Conservation (phyloP, 2,797 vertebrate species). For the Arrhamphus sclerolepis region DNA sequence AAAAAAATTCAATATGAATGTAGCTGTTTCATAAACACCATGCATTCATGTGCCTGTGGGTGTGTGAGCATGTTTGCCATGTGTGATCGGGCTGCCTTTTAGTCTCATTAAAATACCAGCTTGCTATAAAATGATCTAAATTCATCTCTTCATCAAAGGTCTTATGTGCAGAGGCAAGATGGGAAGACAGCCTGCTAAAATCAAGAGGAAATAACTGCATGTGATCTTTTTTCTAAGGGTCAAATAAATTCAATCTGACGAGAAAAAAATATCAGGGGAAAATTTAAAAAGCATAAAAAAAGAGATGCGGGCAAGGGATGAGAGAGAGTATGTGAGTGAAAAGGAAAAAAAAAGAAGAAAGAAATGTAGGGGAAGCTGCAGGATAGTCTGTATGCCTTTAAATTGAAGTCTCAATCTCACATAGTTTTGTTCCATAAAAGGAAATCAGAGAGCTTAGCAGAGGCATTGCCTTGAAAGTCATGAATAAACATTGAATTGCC, state of each 20-base stretch:
- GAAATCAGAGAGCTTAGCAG: constrained; percentile 81
- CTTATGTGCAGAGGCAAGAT: constrained; percentile 66
- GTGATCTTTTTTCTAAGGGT: constrained; percentile 77
- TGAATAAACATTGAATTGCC: constrained; percentile 85
- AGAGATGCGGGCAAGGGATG: constrained; percentile 47
- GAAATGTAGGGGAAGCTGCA: constrained; percentile 57
- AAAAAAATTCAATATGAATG: constrained; percentile 5
- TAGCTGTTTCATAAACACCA: constrained; percentile 23
- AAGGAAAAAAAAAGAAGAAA: constrained; percentile 9
- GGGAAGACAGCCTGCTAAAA: constrained; percentile 67
- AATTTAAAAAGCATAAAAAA: constrained; percentile 72
- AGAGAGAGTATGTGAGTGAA: constrained; percentile 27
- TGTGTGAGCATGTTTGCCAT: constrained; percentile 6
- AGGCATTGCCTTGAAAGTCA: constrained; percentile 81
- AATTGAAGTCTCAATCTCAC: constrained; percentile 81
- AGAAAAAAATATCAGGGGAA: constrained; percentile 77
- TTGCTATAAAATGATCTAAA: constrained; percentile 63
- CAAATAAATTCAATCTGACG: constrained; percentile 80
- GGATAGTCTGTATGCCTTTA: constrained; percentile 76
- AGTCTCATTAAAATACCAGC: constrained; percentile 68
- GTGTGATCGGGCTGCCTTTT: constrained; percentile 50
- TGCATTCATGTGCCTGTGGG: constrained; percentile 7
- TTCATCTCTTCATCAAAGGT: constrained; percentile 70
- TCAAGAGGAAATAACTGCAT: constrained; percentile 74
- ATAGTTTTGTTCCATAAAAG: constrained; percentile 85